Conservation (phyloP, 2,888 invertebrate species). For the Seladonia tumulorum region DNA sequence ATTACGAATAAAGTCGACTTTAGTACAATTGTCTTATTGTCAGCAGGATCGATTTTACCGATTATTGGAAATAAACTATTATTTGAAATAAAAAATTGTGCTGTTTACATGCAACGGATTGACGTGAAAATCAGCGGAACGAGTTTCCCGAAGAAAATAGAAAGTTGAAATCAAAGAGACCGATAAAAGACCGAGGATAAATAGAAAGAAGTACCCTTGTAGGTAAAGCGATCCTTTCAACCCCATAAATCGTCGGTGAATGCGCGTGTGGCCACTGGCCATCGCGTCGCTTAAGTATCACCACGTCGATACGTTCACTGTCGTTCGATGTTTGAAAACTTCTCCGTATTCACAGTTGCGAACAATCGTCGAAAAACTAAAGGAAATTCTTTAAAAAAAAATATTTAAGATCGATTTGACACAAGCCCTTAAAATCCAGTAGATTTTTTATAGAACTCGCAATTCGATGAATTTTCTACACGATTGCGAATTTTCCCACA, state of each 20-base stretch:
- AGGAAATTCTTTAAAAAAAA: background rate
- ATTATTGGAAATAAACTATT: background rate
- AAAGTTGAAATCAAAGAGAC: background rate
- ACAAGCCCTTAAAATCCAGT: background rate
- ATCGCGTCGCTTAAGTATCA: constrained; percentile 8
- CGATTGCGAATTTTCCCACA: background rate
- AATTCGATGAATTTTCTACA: background rate
- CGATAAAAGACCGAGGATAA: constrained; percentile 1
- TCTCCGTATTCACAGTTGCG: background rate
- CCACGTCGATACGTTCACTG: constrained; percentile 8
- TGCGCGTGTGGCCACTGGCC: constrained; percentile 16
- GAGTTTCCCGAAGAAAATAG: background rate
- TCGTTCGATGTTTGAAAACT: background rate
- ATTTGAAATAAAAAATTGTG: background rate
- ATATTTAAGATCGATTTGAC: background rate
- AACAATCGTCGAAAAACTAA: background rate
- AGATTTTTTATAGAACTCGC: background rate
- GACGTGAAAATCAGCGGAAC: background rate
- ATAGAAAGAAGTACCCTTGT: background rate
- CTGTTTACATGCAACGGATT: background rate
- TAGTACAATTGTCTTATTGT: background rate
- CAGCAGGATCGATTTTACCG: background rate
- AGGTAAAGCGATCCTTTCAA: constrained; percentile 11
- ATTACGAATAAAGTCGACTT: background rate
- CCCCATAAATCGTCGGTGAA: constrained; percentile 7